Percentiles rank a stretch among this genome's conserved stretches.
Evolutionary conservation across 2,797 vertebrate genomes (phyloP).

Genomic region (Melanotaenia parkinsoni): DNA sequence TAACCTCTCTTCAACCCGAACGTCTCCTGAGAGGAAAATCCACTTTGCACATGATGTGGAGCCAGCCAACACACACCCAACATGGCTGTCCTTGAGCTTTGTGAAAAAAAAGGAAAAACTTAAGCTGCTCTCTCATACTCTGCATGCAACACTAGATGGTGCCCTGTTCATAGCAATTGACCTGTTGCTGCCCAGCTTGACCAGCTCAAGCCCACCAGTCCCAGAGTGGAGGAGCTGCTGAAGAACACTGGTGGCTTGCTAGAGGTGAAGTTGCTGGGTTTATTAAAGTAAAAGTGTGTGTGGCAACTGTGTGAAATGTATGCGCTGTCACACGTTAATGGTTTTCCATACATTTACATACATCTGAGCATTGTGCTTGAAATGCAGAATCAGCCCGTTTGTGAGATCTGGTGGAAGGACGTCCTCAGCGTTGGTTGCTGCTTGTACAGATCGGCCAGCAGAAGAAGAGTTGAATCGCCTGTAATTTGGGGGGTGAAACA

Average conservation of each 20-base stretch:
- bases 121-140: slow-evolving; percentile 48
- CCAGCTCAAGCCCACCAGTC: slow-evolving; percentile 25
- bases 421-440: background rate
- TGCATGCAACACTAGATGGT: slow-evolving; percentile 75
- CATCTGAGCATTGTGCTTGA: slow-evolving; percentile 18
- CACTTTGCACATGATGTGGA: background rate
- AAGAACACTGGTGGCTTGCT: background rate
- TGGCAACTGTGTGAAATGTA: slow-evolving; percentile 37
- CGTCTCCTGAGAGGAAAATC: background rate
- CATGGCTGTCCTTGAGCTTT: slow-evolving; percentile 10
- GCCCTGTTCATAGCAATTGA: slow-evolving; percentile 72
- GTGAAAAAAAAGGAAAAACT: background rate
- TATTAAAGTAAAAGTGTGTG: accelerated
- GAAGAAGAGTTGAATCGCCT: slow-evolving; percentile 52
- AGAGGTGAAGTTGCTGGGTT: background rate
- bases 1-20: background rate
- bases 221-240: background rate
- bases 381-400: slow-evolving; percentile 7
- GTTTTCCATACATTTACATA: slow-evolving; percentile 67
- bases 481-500: slow-evolving; percentile 57
- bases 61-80: slow-evolving; percentile 1
- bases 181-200: slow-evolving; percentile 63
- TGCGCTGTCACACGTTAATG: slow-evolving; percentile 52
- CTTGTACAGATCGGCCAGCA: slow-evolving; percentile 9
- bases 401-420: background rate